Conservation (phyloP, 2,888 invertebrate genomes). For the Conus canariensis region DNA sequence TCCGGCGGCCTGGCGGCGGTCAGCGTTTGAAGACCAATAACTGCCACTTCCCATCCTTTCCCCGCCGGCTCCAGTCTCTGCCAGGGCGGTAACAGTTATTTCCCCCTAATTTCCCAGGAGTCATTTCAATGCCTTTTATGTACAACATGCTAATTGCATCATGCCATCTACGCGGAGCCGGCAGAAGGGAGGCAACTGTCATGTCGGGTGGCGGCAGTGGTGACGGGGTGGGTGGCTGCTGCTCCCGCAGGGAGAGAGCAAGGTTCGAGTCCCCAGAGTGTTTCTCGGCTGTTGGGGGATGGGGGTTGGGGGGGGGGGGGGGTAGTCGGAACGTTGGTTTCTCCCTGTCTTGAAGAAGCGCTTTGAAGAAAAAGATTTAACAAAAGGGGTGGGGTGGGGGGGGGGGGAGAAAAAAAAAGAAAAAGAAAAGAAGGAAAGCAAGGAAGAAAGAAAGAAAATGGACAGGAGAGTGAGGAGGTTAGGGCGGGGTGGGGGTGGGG, state of each 20-base stretch:
- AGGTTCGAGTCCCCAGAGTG: background rate
- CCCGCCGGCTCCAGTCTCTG: background rate
- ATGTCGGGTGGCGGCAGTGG: background rate
- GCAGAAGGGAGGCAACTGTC: background rate
- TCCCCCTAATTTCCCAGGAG: conserved; percentile 45
- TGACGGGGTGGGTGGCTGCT: too few species aligned
- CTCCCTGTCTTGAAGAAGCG: too few species aligned
- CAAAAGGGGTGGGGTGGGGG: too few species aligned
- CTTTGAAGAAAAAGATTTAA: too few species aligned
- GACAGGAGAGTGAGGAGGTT: too few species aligned
- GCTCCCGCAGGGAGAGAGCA: too few species aligned
- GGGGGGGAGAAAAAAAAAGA: too few species aligned
- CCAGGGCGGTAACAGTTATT: conserved; percentile 30
- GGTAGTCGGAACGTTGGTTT: too few species aligned
- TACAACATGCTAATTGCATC: conserved; percentile 45
- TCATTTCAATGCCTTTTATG: conserved; percentile 43
- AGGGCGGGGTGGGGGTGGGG: too few species aligned
- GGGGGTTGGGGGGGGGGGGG: background rate
- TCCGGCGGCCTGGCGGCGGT: background rate
- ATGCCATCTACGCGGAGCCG: conserved; percentile 31
- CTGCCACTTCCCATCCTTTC: conserved; percentile 31
- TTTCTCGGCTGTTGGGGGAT: background rate
- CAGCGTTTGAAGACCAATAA: conserved; percentile 31
- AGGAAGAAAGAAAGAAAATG: too few species aligned
- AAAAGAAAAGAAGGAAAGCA: too few species aligned